Evolutionary conservation across 2,888 invertebrate species (phyloP).

Genomic region (Synergus itoensis): DNA sequence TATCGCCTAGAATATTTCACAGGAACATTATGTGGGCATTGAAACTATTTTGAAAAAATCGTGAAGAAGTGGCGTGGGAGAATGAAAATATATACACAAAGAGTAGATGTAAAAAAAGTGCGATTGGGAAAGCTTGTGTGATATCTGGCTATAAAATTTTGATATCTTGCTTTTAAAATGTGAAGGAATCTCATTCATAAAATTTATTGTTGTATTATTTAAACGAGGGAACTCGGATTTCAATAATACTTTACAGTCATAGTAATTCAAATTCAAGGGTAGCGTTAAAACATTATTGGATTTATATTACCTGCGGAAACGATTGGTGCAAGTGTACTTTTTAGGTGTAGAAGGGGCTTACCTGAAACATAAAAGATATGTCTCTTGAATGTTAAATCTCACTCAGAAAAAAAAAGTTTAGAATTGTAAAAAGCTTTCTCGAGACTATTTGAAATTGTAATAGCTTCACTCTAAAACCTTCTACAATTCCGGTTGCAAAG

Average conservation of each 20-base stretch:
- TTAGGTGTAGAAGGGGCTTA: background rate
- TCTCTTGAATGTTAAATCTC: background rate
- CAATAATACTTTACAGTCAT: background rate
- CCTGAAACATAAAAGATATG: background rate
- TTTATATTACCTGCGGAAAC: background rate
- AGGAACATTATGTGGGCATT: background rate
- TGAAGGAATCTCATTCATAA: background rate
- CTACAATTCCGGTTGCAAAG: background rate
- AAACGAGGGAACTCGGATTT: background rate
- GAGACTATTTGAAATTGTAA: too few species aligned
- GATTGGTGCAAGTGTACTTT: background rate
- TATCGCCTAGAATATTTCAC: slow-evolving; percentile 8
- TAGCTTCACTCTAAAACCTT: background rate
- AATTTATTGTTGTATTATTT: background rate
- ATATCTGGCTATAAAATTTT: background rate
- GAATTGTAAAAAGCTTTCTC: background rate
- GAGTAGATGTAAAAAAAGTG: background rate
- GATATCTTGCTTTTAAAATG: background rate
- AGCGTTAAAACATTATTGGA: background rate
- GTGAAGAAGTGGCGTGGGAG: background rate
- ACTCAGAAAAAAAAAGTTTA: background rate
- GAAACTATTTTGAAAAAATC: background rate
- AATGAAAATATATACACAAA: background rate
- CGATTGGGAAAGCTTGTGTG: background rate
- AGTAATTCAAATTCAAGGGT: background rate